Evolutionary conservation across 2,797 vertebrate species (phyloP).

Genomic region (Clarias fuscus): DNA sequence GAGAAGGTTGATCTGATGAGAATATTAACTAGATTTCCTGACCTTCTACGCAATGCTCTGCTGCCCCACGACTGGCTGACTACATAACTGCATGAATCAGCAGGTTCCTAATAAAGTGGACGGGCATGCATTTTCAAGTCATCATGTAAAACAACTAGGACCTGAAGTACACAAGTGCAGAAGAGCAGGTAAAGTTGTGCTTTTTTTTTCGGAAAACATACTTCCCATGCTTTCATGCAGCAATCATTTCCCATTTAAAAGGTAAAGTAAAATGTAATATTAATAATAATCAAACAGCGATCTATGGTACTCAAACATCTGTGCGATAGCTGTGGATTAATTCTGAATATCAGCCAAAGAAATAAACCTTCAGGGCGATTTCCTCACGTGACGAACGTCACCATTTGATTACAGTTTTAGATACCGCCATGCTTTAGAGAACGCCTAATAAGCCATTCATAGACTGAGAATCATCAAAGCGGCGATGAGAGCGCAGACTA

Average conservation of each 20-base stretch:
- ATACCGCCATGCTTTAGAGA: background rate
- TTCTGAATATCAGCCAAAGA: background rate
- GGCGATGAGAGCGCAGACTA: background rate
- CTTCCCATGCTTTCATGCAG: background rate
- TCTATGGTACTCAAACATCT: background rate
- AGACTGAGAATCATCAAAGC: background rate
- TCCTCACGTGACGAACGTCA: background rate
- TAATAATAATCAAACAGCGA: background rate
- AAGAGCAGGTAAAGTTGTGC: background rate
- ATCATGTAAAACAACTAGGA: background rate
- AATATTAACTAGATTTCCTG: background rate
- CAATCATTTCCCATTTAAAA: background rate
- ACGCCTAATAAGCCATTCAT: background rate
- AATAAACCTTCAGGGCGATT: background rate
- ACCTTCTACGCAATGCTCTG: background rate
- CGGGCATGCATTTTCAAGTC: background rate
- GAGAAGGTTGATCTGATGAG: background rate
- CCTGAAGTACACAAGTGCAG: background rate
- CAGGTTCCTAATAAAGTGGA: constrained; percentile 2
- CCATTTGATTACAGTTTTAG: background rate
- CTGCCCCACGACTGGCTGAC: background rate
- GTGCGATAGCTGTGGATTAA: background rate
- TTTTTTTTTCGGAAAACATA: background rate
- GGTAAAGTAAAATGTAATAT: background rate
- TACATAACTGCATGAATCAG: background rate